Evolutionary conservation across 2,888 invertebrate species (phyloP), one percentile per base, ranked within the genome.

Genomic region (Phasia obesa): DNA sequence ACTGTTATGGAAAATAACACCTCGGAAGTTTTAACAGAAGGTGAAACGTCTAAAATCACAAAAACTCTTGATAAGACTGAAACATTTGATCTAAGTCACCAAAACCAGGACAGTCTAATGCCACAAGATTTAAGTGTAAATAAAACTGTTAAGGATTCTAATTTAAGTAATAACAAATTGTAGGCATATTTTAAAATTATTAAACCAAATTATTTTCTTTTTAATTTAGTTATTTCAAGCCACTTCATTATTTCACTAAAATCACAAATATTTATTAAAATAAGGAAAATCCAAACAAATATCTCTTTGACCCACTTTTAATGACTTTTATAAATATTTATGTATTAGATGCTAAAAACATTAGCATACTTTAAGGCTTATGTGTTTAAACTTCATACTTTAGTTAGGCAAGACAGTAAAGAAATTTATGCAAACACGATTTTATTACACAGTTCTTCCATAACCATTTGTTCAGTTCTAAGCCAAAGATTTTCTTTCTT

Each of bases 401-500:
- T 15, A 49, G 6, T 4, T 21, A 7, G 4, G 1, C 13, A 49
- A 31, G 6, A 49, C 9, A 47, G 17, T 49, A 31, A 49, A 27
- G 31, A 35, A 35, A 35, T 11, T 13, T 21, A 49, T 35, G 21
- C 31, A 21, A 35, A 65, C 9, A 11, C 35, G 49, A 64, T 49
- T 65, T 65, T 49, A 51, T 49, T 13, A 17, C 35, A 35, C 35
- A n/a, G n/a, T n/a, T n/a, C n/a, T n/a, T n/a, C n/a, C n/a, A n/a
- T n/a, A n/a, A n/a, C n/a, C n/a, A 35, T 35, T 31, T 9, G 25
- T 27, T 25, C 7, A 42, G 49, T 44, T 62, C 47, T 65, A 65
- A 11, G 44, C 69, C 69, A 69, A 69, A 69, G 69, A 69, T 55
- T 2, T 11, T 11, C 11, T 44, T 55, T 69, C 55, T 69, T 44